Evolutionary conservation across 37 sponge, comb jelly and placozoan species (phyloP), one percentile per base, ranked within the genome.

Genomic region (Tethya wilhelma): DNA sequence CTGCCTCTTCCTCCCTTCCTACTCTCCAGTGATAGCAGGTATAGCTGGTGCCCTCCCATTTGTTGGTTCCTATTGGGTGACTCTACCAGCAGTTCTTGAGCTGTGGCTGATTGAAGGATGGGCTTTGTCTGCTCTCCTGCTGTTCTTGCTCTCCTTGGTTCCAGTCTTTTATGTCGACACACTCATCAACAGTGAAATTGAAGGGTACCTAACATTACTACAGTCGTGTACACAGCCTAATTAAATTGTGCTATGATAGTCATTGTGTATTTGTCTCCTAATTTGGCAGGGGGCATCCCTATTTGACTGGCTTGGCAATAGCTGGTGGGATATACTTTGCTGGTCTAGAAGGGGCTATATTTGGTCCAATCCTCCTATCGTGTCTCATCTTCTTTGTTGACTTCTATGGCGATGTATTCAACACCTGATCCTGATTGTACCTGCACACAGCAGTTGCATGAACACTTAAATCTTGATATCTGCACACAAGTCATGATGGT

Each of bases 321-420:
- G 94, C 91, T 43, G 99, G 99, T 25, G 99, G 99, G 0, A 84
- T 93, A 46, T 98, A 95, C 88, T 89, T 86, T 60, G 85, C 91
- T 44, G 99, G 99, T 0, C 78, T 98, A n/a, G 94, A 98, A 74
- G 99, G 99, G 20, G 99, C 99, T 57, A 90, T 98, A 14, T 74
- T 98, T 70, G 99, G 99, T 33, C 99, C 96, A 1, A 86, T 98
- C 31, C 83, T 98, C 28, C 78, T 98, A 29, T 96, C 92, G 70
- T 89, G 94, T 59, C 69, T 98, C 31, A 78, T 93, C 67, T 90
- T 93, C 64, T 71, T 79, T 25, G 37, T 74, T 11, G 80, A 87
- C 40, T 38, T 78, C 6, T 81, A 70, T 17, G 73, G 62, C 17
- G 82, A 60, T 45, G 36, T 65, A 23, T 44, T 71, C 72, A 57